These are phyloP conservation scores for Dasyornis broadbenti DNA, from an alignment of 2,113 vertebrate genomes.

Conservation along the genomic window DNA sequence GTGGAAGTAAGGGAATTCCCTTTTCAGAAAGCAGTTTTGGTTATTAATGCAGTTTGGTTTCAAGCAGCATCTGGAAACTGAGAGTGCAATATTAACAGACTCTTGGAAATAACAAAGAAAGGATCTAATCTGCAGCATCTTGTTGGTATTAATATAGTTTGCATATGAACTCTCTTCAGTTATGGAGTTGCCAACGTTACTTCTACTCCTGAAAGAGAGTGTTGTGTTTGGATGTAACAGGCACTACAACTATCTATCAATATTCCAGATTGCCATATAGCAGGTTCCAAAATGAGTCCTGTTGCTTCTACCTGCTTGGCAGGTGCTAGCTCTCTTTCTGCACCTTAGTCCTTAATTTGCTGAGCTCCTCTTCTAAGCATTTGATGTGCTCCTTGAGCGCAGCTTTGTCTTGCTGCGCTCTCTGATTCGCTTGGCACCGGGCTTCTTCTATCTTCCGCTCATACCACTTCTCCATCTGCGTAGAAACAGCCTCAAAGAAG, in stretches of 20 bases:
- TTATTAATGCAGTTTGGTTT: background rate
- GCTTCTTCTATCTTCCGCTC: slow-evolving; percentile 93
- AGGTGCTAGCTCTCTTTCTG: slow-evolving; percentile 77
- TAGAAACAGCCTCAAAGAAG: slow-evolving; percentile 92
- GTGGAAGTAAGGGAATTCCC: background rate
- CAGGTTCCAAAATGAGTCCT: background rate
- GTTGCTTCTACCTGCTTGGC: background rate
- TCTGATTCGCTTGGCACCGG: slow-evolving; percentile 82
- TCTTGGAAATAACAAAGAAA: background rate
- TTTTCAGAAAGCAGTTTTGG: background rate
- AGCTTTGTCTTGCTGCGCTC: slow-evolving; percentile 82
- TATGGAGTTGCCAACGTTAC: background rate
- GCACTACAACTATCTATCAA: background rate
- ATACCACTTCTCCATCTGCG: slow-evolving; percentile 98
- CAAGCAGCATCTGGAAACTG: slow-evolving; percentile 38
- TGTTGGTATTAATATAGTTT: background rate
- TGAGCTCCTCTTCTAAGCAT: slow-evolving; percentile 88
- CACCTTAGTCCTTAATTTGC: slow-evolving; percentile 79
- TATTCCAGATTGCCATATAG: background rate
- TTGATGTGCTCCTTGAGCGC: slow-evolving; percentile 82
- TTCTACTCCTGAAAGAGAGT: background rate
- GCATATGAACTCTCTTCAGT: background rate
- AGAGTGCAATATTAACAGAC: background rate
- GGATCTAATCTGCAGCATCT: slow-evolving; percentile 22
- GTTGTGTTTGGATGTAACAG: background rate